Base-by-base conservation (phyloP, 37 sponge, comb jelly and placozoan genomes). In the Aphrocallistes beatrix region DNA sequence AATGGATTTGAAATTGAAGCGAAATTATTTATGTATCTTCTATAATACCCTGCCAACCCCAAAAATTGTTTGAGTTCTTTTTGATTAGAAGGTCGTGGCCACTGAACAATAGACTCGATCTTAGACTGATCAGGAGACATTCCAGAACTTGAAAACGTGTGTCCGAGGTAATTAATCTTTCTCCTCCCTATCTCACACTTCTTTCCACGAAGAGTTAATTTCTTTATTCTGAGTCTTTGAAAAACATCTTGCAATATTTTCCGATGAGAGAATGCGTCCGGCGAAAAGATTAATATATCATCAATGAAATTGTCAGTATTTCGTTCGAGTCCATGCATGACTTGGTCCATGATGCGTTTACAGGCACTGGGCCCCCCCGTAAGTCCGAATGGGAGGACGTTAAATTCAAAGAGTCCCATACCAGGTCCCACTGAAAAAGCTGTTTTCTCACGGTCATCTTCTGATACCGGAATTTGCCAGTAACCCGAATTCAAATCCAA, bases 381-480 rank as follows among this genome's bases (percentile, higher is more conserved):
- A 21, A 85, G 85, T 85, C 25, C n/a, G 51, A 37, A 38, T 85
- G 3, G 1, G n/a, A n/a, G n/a, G n/a, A n/a, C n/a, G n/a, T n/a
- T n/a, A n/a, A n/a, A n/a, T n/a, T n/a, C n/a, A n/a, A n/a, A n/a
- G n/a, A n/a, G n/a, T n/a, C n/a, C n/a, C n/a, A n/a, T n/a, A n/a
- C n/a, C n/a, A n/a, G 85, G 85, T 25, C 85, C 85, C 0, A 38
- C 81, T 23, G 37, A 85, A 34, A 85, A 85, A 23, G 85, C 85
- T 34, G 69, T 85, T 85, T 85, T 85, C 38, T 38, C 9, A 9
- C 50, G 39, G 37, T 85, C 36, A 28, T 40, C 1, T 50, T 48
- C 37, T 6, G 1, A 23, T 9, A 85, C 9, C 23, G 85, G 37
- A 23, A 50, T 13, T 36, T 85, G 85, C 85, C 85, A 38, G 39